A percentile compares a stretch with the other conserved stretches of the same genome.
Evolutionary conservation across 2,113 vertebrate species (phyloP).

Genomic region (Oncorhynchus mykiss): DNA sequence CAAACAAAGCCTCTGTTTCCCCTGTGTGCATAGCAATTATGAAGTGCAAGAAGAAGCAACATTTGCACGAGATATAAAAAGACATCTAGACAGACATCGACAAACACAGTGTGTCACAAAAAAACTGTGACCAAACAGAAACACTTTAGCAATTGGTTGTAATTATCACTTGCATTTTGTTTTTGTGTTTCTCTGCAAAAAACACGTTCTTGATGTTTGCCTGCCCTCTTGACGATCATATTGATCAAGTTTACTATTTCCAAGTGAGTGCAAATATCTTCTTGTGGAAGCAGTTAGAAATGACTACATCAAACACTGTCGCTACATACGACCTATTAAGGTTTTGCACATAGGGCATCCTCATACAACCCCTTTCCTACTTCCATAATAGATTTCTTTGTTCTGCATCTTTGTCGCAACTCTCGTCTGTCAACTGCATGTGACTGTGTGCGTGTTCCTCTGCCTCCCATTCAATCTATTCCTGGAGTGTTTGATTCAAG

Average conservation of each 20-base stretch:
- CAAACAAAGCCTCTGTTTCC: slow-evolving; percentile 69
- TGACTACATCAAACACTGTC: no score
- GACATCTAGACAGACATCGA: slow-evolving; percentile 21
- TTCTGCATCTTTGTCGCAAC: not conserved
- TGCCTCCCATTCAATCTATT: slow-evolving; percentile 50
- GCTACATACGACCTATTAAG: no score
- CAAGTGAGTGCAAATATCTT: no score
- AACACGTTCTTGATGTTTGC: not conserved
- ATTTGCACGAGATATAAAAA: slow-evolving; percentile 54
- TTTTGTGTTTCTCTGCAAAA: slow-evolving; percentile 17
- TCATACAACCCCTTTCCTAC: slow-evolving; percentile 8
- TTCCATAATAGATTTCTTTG: slow-evolving; percentile 38
- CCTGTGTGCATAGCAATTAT: slow-evolving; percentile 66
- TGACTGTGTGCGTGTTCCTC: slow-evolving; percentile 46
- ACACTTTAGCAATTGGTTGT: slow-evolving; percentile 37
- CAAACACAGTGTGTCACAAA: not conserved
- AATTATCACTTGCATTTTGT: slow-evolving; percentile 32
- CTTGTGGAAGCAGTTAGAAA: not conserved
- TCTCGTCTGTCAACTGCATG: slow-evolving; percentile 25
- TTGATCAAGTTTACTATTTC: no score
- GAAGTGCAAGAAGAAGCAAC: slow-evolving; percentile 60
- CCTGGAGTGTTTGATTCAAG: slow-evolving; percentile 57
- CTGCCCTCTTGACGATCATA: no score
- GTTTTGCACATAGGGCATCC: no score
- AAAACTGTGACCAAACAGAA: not conserved